Conservation (phyloP, 2,888 invertebrate species). For the Lapara coniferarum region DNA sequence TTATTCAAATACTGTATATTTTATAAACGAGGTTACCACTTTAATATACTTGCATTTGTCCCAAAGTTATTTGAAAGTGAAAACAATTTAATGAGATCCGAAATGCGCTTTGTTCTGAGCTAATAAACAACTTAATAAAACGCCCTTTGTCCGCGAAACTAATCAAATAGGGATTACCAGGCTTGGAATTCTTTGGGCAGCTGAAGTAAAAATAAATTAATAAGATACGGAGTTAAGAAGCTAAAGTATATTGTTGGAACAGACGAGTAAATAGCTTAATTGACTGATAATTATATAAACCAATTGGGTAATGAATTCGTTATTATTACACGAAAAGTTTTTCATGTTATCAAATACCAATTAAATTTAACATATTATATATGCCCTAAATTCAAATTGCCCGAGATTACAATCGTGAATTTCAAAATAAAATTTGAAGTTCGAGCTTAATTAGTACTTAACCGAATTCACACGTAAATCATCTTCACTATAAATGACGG, state of each 20-base stretch:
- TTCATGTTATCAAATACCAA: background rate
- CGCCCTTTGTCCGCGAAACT: slow-evolving; percentile 37
- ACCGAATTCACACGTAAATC: too few species aligned
- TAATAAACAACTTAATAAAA: slow-evolving; percentile 39
- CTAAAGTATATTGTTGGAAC: slow-evolving; percentile 2
- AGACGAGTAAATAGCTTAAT: slow-evolving; percentile 3
- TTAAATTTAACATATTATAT: background rate
- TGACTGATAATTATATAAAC: background rate
- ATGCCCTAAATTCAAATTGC: background rate
- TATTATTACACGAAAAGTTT: background rate
- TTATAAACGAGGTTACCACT: background rate
- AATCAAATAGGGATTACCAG: slow-evolving; percentile 38
- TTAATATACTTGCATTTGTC: slow-evolving; percentile 9
- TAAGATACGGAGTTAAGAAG: slow-evolving; percentile 25
- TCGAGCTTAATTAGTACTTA: too few species aligned
- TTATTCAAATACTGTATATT: background rate
- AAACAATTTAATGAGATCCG: slow-evolving; percentile 21
- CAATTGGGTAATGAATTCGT: background rate
- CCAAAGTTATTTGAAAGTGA: slow-evolving; percentile 4
- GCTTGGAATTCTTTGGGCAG: slow-evolving; percentile 21
- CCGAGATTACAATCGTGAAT: too few species aligned
- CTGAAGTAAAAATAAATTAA: slow-evolving; percentile 32
- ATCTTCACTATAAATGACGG: too few species aligned
- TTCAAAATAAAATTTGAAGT: too few species aligned
- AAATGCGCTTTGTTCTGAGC: slow-evolving; percentile 26